Evolutionary conservation across 1,140 invertebrate species (phyloP), one percentile per base, ranked within the genome.

Genomic region (Apocrypta bakeri): DNA sequence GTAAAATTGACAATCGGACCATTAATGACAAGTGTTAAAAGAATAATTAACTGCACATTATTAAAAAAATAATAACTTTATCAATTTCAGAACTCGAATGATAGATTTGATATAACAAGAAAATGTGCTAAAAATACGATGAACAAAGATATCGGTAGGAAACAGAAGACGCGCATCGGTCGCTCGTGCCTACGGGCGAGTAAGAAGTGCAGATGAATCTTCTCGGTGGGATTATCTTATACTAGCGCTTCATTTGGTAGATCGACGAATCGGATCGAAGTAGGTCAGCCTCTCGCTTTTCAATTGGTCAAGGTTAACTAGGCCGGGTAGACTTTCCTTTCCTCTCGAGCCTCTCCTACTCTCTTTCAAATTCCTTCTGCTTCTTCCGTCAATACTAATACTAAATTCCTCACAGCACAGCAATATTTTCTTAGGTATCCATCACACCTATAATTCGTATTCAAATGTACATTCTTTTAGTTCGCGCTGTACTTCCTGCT

Each of bases 231-330:
- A 72, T 79, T 77, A 86, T 87, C 84, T 89, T 90, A 90, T 90
- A 90, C 85, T 42, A 68, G 42, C 79, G 82, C 81, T 77, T 84
- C 88, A 87, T 86, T 88, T 86, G 72, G 85, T 84, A 78, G 33
- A 73, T 61, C 64, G 66, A 69, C 89, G 87, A 90, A 89, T 90
- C 68, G 42, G 64, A 6, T 72, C n/a, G 9, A 89, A 90, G 88
- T 90, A 78, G 87, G 86, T 74, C 88, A 42, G 83, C 48, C 73
- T 82, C 69, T 37, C 17, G 21, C 11, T 40, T 4, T 64, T 24
- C n/a, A 27, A 90, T 90, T 90, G 88, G 90, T 42, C 72, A 42
- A 29, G 72, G 14, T 63, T 37, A 82, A 89, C 85, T 69, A 85
- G 85, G 85, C 66, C 75, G 68, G 83, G 17, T 76, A 0, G 1